A percentile compares a stretch with the other conserved stretches of the same genome.
These are phyloP conservation scores for Stenchaetothrips biformis DNA, from an alignment of 2,888 invertebrate genomes.

Conservation along the genomic window DNA sequence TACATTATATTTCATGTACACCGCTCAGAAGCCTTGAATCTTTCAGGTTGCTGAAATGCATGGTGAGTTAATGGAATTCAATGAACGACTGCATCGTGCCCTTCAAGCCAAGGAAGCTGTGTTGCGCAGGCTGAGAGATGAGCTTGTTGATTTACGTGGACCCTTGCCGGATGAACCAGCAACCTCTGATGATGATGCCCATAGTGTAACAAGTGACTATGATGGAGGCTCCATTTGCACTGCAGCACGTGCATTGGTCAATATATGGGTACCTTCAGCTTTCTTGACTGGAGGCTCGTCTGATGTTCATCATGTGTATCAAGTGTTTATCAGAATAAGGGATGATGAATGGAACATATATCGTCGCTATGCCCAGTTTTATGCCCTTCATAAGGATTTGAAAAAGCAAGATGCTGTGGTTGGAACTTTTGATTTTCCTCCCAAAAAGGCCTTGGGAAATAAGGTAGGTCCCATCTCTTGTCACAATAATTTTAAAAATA, in stretches of 20 bases:
- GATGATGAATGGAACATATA: conserved; percentile 96
- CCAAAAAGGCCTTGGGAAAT: conserved; percentile 89
- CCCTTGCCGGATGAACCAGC: conserved; percentile 53
- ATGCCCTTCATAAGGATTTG: conserved; percentile 75
- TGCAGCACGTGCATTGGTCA: conserved; percentile 54
- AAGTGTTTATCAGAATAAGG: conserved; percentile 76
- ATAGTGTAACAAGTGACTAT: conserved; percentile 33
- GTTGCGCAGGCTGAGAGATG: conserved; percentile 56
- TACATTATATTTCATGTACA: conserved; percentile 36
- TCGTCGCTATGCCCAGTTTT: conserved; percentile 88
- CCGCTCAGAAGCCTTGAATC: conserved; percentile 28
- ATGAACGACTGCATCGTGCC: conserved; percentile 70
- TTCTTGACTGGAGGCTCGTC: conserved; percentile 69
- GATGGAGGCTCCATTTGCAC: conserved; percentile 41
- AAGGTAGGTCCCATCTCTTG: conserved; percentile 56
- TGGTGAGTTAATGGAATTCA: conserved; percentile 88
- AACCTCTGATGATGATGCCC: conserved; percentile 45
- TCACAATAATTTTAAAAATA: conserved; percentile 24
- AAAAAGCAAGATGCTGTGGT: conserved; percentile 77
- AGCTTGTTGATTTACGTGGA: conserved; percentile 62
- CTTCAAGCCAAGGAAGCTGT: conserved; percentile 60
- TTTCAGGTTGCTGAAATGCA: conserved; percentile 87
- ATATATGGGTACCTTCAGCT: conserved; percentile 82
- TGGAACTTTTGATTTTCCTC: conserved; percentile 83
- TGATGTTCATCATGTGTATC: conserved; percentile 83